phyloP scores from a whole-genome alignment of 1,140 invertebrate genomes.

The Drosophila biarmipes region DNA sequence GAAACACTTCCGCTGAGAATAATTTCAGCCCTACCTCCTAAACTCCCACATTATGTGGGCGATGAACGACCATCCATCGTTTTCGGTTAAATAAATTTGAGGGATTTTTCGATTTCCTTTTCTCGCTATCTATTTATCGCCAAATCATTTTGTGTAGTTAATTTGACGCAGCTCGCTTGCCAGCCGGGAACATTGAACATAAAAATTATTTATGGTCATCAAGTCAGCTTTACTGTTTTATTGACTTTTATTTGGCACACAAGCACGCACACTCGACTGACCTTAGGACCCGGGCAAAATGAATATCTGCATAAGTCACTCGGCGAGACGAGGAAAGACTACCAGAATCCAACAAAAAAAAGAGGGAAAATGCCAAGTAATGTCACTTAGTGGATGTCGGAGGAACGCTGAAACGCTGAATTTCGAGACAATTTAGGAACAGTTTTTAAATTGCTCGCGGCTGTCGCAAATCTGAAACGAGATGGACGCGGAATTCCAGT shows the following conservation, averaged over 20 bases:
- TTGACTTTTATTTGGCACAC: constrained; percentile 56
- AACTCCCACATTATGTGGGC: constrained; percentile 1
- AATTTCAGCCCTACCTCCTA: background rate
- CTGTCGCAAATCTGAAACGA: constrained; percentile 27
- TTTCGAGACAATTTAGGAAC: constrained; percentile 56
- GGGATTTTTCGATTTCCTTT: background rate
- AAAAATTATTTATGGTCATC: constrained; percentile 61
- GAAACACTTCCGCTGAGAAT: background rate
- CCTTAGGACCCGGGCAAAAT: constrained; percentile 12
- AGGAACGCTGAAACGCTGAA: constrained; percentile 11
- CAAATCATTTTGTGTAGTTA: constrained; percentile 42
- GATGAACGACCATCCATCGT: constrained; percentile 9
- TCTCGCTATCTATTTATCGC: constrained; percentile 30
- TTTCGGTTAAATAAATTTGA: constrained; percentile 29
- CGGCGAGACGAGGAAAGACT: background rate
- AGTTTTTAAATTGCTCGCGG: constrained; percentile 58
- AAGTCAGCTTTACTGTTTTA: constrained; percentile 42
- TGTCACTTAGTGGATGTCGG: constrained; percentile 36
- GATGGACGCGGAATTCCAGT: constrained; percentile 40
- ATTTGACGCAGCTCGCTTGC: constrained; percentile 36
- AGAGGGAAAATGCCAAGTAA: constrained; percentile 36
- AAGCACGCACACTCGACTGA: constrained; percentile 32
- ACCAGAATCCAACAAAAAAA: background rate
- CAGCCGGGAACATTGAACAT: constrained; percentile 24
- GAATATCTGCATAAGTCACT: constrained; percentile 34